Base-by-base conservation (phyloP, 2,888 invertebrate species). In the Taphrorychus bicolor region DNA sequence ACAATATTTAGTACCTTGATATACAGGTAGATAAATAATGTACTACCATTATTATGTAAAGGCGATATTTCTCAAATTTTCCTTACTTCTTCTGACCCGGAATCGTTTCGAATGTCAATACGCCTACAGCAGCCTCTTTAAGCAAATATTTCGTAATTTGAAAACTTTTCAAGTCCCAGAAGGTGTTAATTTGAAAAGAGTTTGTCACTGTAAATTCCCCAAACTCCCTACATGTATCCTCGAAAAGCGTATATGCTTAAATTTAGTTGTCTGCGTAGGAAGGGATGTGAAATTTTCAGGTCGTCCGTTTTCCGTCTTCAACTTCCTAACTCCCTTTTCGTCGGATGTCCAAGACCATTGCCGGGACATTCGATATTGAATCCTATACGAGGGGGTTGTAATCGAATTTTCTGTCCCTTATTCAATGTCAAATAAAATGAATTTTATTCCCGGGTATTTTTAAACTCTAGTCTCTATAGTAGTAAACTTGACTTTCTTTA, bases 381-480 rank as follows among this genome's bases (percentile, higher is more conserved):
- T 45, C 45, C 17, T 17, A 17, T 4, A 7, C 32, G 45, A 45
- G 45, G 14, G 5, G 45, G 45, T 14, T 14, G 45, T 45, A 45
- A 45, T 45, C 45, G 45, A 45, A 17, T 45, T 45, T 14, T 16
- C 45, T 45, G 45, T 45, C 4, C 45, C 45, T 45, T 14, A 45
- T 45, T 45, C 45, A 45, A 17, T 14, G 16, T 45, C 45, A 1
- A 45, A 45, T 45, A 45, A 45, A 45, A 45, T 45, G 4, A 45
- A 45, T 45, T 45, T 45, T 45, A 45, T 17, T 11, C 45, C 14
- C 14, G 45, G 45, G 45, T 45, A 45, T 45, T 45, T 42, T 45
- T 45, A 45, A 45, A 45, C 45, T 45, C 5, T 45, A 32, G 32
- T 32, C 32, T 7, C 32, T 32, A 2, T n/a, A n/a, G n/a, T n/a